Conservation (phyloP, 2,113 vertebrate genomes). For the Stomatorhinus ivindoensis region DNA sequence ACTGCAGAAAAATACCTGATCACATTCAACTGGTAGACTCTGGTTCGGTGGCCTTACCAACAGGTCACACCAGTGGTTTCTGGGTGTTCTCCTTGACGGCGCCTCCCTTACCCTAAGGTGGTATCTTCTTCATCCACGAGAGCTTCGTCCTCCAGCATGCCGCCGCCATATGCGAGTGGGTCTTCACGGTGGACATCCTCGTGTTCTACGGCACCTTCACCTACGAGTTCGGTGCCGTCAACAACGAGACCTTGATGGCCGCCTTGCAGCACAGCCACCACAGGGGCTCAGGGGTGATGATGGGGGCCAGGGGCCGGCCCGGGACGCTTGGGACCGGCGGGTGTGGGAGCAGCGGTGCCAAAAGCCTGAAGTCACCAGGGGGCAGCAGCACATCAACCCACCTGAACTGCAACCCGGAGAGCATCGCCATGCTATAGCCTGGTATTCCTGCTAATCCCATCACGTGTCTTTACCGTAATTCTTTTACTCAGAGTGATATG, state of each 20-base stretch:
- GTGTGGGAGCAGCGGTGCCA: constrained; percentile 39
- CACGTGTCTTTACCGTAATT: not conserved
- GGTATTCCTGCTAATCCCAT: not conserved
- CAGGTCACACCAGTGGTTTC: not conserved
- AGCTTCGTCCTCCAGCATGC: constrained; percentile 77
- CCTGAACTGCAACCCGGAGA: constrained; percentile 81
- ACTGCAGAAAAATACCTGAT: not conserved
- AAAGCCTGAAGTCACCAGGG: constrained; percentile 75
- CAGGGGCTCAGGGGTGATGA: constrained; percentile 49
- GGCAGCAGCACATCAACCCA: constrained; percentile 80
- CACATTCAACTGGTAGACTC: not conserved
- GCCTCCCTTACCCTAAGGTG: constrained; percentile 48
- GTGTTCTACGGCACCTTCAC: constrained; percentile 86
- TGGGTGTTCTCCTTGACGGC: constrained; percentile 54
- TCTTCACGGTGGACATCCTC: constrained; percentile 82
- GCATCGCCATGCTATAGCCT: constrained; percentile 77
- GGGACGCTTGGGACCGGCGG: constrained; percentile 40
- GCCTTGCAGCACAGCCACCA: constrained; percentile 63
- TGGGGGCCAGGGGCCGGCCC: constrained; percentile 47
- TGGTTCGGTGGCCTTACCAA: not conserved
- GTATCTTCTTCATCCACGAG: constrained; percentile 80
- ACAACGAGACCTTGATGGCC: constrained; percentile 74
- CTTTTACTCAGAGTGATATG: not conserved
- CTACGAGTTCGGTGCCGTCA: constrained; percentile 80
- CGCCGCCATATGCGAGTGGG: constrained; percentile 84